These are phyloP conservation scores for Heteronetta atricapilla DNA, from an alignment of 2,113 vertebrate genomes.

Conservation along the genomic window DNA sequence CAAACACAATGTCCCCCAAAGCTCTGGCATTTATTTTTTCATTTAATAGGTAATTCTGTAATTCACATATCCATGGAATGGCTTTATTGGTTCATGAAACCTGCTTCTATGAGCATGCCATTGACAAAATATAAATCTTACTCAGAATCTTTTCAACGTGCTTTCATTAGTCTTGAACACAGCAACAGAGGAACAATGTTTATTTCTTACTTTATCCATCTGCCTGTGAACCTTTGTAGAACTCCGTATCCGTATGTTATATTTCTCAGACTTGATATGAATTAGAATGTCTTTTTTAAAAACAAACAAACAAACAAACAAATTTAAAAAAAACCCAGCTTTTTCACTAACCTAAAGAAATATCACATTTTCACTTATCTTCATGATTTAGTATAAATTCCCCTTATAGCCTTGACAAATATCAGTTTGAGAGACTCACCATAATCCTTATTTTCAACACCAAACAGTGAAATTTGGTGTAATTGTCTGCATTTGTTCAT, in stretches of 20 bases:
- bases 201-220: conserved; percentile 14
- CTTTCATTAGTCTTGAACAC: conserved; percentile 39
- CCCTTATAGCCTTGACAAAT: conserved; percentile 26
- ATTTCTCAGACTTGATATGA: neutral
- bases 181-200: conserved; percentile 3
- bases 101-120: conserved; percentile 37
- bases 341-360: conserved; percentile 30
- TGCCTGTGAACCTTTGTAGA: neutral
- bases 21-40: conserved; percentile 46
- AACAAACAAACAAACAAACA: no score
- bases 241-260: neutral
- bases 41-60: conserved; percentile 57
- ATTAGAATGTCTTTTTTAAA: neutral
- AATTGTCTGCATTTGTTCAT: conserved; percentile 28
- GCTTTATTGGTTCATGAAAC: conserved; percentile 50
- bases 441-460: conserved; percentile 21
- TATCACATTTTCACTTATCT: neutral
- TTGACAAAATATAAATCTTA: conserved; percentile 53
- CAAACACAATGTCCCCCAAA: conserved; percentile 28
- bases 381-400: neutral
- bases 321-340: no score
- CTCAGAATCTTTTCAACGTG: neutral
- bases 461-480: neutral
- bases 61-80: conserved; percentile 29
- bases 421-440: neutral